These are phyloP conservation scores for Cerastoderma edule DNA, from an alignment of 2,888 invertebrate species.

Conservation along the genomic window DNA sequence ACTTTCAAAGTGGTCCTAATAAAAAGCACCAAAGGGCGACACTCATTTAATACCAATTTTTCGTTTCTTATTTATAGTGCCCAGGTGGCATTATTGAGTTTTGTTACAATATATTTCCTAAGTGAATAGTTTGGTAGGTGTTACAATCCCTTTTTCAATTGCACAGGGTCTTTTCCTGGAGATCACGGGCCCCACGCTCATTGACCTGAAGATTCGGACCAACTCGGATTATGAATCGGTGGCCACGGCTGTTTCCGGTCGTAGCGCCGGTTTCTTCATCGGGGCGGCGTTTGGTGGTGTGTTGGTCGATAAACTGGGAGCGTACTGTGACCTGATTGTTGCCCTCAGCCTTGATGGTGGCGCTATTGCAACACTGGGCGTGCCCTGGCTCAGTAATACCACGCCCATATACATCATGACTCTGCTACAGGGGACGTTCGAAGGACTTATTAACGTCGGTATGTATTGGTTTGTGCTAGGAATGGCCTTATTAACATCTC, in stretches of 20 bases:
- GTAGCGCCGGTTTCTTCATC: slow-evolving; percentile 65
- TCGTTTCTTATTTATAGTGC: background rate
- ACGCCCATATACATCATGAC: slow-evolving; percentile 56
- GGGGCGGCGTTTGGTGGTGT: slow-evolving; percentile 54
- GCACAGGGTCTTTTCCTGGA: slow-evolving; percentile 66
- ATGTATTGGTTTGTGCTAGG: no score
- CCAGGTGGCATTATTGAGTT: background rate
- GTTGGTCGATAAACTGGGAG: slow-evolving; percentile 61
- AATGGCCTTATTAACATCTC: no score
- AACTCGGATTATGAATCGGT: slow-evolving; percentile 66
- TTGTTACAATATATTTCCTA: background rate
- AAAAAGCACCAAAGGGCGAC: background rate
- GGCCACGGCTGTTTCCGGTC: slow-evolving; percentile 62
- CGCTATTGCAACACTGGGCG: slow-evolving; percentile 37
- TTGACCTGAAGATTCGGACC: slow-evolving; percentile 63
- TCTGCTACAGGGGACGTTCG: slow-evolving; percentile 63
- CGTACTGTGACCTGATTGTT: slow-evolving; percentile 59
- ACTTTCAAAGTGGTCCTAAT: background rate
- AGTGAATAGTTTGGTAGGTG: no score
- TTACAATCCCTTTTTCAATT: background rate
- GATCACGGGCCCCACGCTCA: slow-evolving; percentile 70
- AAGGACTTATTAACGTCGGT: slow-evolving; percentile 71
- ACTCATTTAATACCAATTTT: background rate
- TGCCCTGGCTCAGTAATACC: slow-evolving; percentile 54
- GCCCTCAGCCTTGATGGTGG: slow-evolving; percentile 58